Base-by-base conservation (phyloP, 2,797 vertebrate species). In the Masticophis lateralis region DNA sequence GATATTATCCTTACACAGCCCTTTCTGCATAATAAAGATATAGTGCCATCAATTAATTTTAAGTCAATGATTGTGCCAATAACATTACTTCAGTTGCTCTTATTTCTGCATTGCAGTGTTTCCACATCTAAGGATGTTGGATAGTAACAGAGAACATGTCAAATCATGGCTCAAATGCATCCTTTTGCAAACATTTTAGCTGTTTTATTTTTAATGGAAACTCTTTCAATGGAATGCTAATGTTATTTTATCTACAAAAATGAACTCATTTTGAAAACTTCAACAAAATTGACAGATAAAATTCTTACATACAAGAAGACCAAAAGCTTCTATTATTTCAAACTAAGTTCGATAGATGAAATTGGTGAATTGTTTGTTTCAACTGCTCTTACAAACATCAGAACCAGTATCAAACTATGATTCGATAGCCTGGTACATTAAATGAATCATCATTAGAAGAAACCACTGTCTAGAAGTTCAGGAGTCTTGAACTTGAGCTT, bases 1-100 rank as follows among this genome's bases (percentile, higher is more conserved):
- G 95, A 88, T 93, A 89, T 61, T 83, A 94, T 92, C 86, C 66
- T 92, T 91, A 92, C 27, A 37, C 95, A 95, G 91, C 43, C 91
- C 93, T 95, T 95, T 95, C 92, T 95, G 89, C 92, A 95, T 93
- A 95, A 96, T 92, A 94, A 96, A 96, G 91, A 93, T 94, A 96
- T 87, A 74, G 91, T 74, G 94, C 8, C 89, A 93, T 92, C 94
- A 94, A 96, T 96, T 96, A 96, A 93, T 92, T 96, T 96, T 88
- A 93, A 95, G 94, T 93, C 93, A 94, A 51, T 56, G 93, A 95
- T n/a, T 59, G 87, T 92, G 95, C 92, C 94, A 96, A 92, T 90
- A 93, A 96, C 94, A 95, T 94, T 94, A 94, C 91, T 94, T 74
- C 89, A 92, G 61, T 55, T 25, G 8, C 87, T 93, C 95, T 95